phyloP scores from a whole-genome alignment of 2,888 invertebrate species.

The Phrixothrix hirtus region DNA sequence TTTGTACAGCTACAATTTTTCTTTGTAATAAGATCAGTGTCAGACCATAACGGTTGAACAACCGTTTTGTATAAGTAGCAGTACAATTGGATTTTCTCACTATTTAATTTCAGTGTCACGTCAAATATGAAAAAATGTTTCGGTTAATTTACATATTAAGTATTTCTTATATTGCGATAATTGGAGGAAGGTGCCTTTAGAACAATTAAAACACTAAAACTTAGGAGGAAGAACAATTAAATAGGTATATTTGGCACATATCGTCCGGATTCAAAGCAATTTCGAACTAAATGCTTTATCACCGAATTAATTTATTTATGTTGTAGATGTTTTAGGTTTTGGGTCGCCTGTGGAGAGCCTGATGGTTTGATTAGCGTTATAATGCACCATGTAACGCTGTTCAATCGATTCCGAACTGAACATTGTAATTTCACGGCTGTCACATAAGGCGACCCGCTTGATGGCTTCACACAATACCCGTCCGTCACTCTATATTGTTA shows the following conservation, averaged over 20 bases:
- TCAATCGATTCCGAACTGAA: slow-evolving; percentile 56
- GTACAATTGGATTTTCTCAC: neutral
- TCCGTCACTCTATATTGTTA: slow-evolving; percentile 50
- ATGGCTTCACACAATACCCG: slow-evolving; percentile 52
- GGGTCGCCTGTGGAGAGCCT: slow-evolving; percentile 41
- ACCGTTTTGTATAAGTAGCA: neutral
- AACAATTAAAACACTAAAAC: no score
- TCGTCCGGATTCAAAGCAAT: slow-evolving; percentile 12
- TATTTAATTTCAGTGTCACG: neutral
- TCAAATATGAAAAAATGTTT: neutral
- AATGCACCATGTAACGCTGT: slow-evolving; percentile 53
- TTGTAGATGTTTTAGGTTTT: slow-evolving; percentile 29
- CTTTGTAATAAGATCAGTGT: neutral
- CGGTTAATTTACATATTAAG: neutral
- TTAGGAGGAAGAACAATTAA: no score
- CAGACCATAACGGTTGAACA: neutral
- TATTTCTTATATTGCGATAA: no score
- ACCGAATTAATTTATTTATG: slow-evolving; percentile 53
- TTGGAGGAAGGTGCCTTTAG: no score
- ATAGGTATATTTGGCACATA: no score
- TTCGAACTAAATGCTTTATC: slow-evolving; percentile 49
- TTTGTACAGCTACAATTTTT: neutral
- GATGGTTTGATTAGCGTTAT: slow-evolving; percentile 45
- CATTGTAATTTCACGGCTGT: slow-evolving; percentile 58
- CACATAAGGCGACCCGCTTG: slow-evolving; percentile 52